Conservation (phyloP, 2,113 vertebrate species). For the Bolborhynchus lineola region DNA sequence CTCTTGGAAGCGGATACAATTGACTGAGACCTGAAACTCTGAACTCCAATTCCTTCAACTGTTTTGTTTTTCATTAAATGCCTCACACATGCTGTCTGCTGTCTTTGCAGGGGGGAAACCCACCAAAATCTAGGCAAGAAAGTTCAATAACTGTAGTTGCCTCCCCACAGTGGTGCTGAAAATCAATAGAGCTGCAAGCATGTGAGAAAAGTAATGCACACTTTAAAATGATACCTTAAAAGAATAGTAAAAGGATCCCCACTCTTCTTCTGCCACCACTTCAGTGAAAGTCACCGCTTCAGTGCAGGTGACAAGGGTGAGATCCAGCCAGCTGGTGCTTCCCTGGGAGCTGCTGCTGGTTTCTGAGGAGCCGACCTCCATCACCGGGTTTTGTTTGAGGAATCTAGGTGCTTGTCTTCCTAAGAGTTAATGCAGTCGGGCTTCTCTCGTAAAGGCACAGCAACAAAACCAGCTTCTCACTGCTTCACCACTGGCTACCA, state of each 20-base stretch:
- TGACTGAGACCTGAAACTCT: not conserved
- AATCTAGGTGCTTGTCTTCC: not conserved
- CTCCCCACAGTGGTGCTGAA: not conserved
- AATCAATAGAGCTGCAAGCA: not conserved
- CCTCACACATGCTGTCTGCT: not conserved
- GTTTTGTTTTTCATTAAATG: not conserved
- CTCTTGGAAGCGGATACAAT: not conserved
- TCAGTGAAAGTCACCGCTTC: slow-evolving; percentile 63
- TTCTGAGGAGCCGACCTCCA: slow-evolving; percentile 64
- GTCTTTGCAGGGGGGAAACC: not conserved
- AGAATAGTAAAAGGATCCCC: slow-evolving; percentile 77
- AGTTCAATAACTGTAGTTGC: not conserved
- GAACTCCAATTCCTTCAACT: not conserved
- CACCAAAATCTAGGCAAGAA: not conserved
- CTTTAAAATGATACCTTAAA: slow-evolving; percentile 75
- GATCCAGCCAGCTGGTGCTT: not conserved
- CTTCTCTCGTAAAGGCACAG: not conserved
- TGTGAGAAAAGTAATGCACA: not conserved
- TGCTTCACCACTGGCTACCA: slow-evolving; percentile 45
- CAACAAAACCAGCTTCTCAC: slow-evolving; percentile 37
- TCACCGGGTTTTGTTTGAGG: not conserved
- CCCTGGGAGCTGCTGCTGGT: slow-evolving; percentile 18
- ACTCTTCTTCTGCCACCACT: slow-evolving; percentile 59
- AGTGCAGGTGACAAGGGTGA: slow-evolving; percentile 53
- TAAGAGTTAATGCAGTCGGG: slow-evolving; percentile 19